Percentiles rank a stretch among this genome's conserved stretches.
phyloP scores from a whole-genome alignment of 1,140 invertebrate species.

The Drosophila dunni region DNA sequence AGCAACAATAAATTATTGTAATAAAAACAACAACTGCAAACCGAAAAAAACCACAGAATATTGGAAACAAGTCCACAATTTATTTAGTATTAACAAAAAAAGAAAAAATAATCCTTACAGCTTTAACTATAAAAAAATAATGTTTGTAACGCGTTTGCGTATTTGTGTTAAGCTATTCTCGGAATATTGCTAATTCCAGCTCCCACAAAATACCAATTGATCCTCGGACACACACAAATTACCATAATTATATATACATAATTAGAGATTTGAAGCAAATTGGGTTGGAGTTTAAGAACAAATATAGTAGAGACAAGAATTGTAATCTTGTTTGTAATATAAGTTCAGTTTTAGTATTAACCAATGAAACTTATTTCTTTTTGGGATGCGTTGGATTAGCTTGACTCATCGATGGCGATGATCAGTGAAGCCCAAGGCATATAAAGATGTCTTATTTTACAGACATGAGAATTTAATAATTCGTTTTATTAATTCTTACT shows the following conservation, averaged over 20 bases:
- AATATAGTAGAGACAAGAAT: background rate
- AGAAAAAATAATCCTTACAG: background rate
- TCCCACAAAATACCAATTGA: background rate
- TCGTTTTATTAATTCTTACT: slow-evolving; percentile 10
- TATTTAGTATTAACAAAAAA: slow-evolving; percentile 11
- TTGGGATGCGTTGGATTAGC: too few relatives aligned
- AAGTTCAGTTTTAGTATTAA: background rate
- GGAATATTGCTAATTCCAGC: background rate
- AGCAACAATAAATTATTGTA: slow-evolving; percentile 73
- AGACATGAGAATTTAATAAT: slow-evolving; percentile 28
- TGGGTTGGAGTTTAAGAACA: background rate
- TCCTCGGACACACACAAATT: background rate
- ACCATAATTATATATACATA: background rate
- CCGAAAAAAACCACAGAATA: slow-evolving; percentile 34
- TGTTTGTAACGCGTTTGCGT: background rate
- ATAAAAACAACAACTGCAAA: slow-evolving; percentile 64
- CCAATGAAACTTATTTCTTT: too few relatives aligned
- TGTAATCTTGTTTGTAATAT: background rate
- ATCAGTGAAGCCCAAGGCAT: too few relatives aligned
- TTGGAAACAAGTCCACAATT: slow-evolving; percentile 57
- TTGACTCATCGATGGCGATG: too few relatives aligned
- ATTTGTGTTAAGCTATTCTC: background rate
- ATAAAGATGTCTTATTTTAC: too few relatives aligned
- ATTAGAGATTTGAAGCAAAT: background rate
- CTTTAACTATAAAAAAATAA: background rate